Conservation (phyloP, 2,113 vertebrate genomes). For the Ictidomys tridecemlineatus region DNA sequence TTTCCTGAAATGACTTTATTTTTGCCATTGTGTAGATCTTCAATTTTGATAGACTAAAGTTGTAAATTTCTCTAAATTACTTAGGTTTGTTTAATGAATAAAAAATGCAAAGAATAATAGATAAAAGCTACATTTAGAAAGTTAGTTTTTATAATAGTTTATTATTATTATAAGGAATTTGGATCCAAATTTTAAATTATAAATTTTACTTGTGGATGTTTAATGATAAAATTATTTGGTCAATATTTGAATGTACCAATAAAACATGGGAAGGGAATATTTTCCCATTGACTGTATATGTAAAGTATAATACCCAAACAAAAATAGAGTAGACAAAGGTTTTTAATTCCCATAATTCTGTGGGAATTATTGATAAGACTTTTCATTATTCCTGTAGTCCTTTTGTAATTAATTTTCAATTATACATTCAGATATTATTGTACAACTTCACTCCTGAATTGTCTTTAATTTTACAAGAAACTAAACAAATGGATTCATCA, state of each 20-base stretch:
- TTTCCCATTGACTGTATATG: not conserved
- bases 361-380: not conserved
- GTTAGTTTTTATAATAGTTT: not conserved
- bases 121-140: not conserved
- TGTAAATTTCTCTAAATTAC: not conserved
- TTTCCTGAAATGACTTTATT: not conserved
- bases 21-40: not conserved
- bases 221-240: not conserved
- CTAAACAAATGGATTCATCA: constrained; percentile 81
- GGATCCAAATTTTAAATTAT: not conserved
- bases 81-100: not conserved
- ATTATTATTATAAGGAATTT: not conserved
- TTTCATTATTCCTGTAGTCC: constrained; percentile 5
- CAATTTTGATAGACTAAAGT: not conserved
- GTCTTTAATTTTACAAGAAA: constrained; percentile 83
- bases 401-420: constrained; percentile 67
- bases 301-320: not conserved
- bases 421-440: constrained; percentile 72
- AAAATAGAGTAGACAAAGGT: not conserved
- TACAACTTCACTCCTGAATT: constrained; percentile 72
- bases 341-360: not conserved
- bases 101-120: not conserved
- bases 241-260: not conserved
- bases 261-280: not conserved
- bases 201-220: not conserved